These are phyloP conservation scores for Zhuqinia jingwanae DNA, from an alignment of 2,888 invertebrate genomes.

Conservation along the genomic window DNA sequence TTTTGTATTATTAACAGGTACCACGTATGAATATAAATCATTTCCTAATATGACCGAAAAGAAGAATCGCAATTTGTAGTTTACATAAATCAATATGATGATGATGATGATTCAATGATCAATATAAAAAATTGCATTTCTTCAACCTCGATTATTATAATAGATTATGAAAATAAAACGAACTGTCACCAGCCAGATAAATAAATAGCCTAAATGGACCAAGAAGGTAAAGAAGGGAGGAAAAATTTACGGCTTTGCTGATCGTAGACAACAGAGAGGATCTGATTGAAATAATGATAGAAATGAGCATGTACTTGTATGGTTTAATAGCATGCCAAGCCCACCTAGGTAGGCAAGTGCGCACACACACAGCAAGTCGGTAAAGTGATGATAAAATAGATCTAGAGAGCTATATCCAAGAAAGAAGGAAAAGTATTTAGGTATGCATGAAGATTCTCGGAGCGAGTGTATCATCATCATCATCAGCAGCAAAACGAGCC, in stretches of 20 bases:
- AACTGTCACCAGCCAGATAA: not conserved
- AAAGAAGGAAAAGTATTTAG: too few relatives aligned
- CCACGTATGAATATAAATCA: conserved; percentile 40
- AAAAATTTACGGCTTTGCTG: conserved; percentile 67
- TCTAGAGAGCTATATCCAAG: too few relatives aligned
- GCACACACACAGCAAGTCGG: not conserved
- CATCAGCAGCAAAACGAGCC: too few relatives aligned
- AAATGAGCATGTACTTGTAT: conserved; percentile 64
- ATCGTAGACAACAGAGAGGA: conserved; percentile 52
- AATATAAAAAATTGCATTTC: not conserved
- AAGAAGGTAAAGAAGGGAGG: conserved; percentile 6
- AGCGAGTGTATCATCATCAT: too few relatives aligned
- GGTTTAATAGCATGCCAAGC: conserved; percentile 68
- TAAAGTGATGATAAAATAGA: too few relatives aligned
- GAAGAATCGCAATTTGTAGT: too few relatives aligned
- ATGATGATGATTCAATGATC: not conserved
- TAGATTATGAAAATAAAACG: conserved; percentile 1
- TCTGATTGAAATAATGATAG: conserved; percentile 68
- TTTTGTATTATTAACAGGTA: too few relatives aligned
- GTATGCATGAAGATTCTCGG: too few relatives aligned
- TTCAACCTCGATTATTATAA: conserved; percentile 4
- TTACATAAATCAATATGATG: not conserved
- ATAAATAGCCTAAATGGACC: too few relatives aligned
- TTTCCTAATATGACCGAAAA: conserved; percentile 15
- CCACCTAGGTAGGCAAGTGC: conserved; percentile 55